Conservation (phyloP, 2,113 vertebrate genomes). For the Uria aalge region DNA sequence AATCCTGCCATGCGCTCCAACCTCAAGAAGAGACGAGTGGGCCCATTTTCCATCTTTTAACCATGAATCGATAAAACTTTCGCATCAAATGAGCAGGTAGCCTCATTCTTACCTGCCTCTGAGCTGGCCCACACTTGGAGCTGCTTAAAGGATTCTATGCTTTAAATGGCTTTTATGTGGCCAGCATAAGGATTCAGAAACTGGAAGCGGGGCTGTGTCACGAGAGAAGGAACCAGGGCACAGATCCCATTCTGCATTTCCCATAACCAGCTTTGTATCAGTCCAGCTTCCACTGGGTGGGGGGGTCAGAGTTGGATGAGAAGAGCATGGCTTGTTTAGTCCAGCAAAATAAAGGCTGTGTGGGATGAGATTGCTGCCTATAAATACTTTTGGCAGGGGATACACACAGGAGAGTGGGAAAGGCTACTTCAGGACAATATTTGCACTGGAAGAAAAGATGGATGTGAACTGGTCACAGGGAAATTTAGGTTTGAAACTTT, state of each 20-base stretch:
- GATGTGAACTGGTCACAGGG: neutral
- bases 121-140: neutral
- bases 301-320: neutral
- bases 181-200: neutral
- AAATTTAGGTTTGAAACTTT: neutral
- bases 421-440: slow-evolving; percentile 35
- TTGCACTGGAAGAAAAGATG: neutral
- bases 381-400: slow-evolving; percentile 43
- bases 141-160: neutral
- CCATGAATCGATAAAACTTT: neutral
- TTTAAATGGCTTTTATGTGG: neutral
- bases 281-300: neutral
- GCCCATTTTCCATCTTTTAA: neutral
- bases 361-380: neutral
- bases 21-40: neutral
- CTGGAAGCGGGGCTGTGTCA: neutral
- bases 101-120: neutral
- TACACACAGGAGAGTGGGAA: neutral
- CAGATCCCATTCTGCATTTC: neutral
- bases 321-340: neutral
- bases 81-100: neutral
- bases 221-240: neutral
- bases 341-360: neutral
- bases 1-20: neutral
- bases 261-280: neutral